Base-by-base conservation (phyloP, 2,797 vertebrate species). In the Taenioides sp. region DNA sequence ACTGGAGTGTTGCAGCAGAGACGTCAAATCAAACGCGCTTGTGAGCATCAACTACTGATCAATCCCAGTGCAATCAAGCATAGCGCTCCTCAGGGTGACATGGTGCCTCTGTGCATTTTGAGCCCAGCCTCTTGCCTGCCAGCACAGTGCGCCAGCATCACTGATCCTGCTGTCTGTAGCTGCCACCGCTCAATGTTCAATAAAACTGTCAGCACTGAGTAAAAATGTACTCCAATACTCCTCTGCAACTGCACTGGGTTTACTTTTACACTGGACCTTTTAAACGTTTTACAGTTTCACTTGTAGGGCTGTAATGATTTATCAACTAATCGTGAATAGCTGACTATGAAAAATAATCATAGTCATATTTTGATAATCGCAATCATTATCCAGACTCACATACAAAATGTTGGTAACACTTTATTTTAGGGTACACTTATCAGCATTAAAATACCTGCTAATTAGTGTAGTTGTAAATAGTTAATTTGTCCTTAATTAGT, bases 21-120 rank as follows among this genome's bases (percentile, higher is more conserved):
- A 89, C 72, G 85, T 87, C 88, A 89, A 91, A 92, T 91, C 88
- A 90, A 90, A 90, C 65, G 80, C 86, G 84, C 85, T 86, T 86
- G 79, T 89, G 87, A 90, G 87, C 87, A 87, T 87, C 84, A 82
- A 83, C 85, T 84, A 71, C 80, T 87, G 89, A 90, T 91, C 87
- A 88, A 87, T 90, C 85, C 82, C 79, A 52, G 73, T 20, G 84
- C 87, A 90, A 90, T 90, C 89, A 91, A 87, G 86, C 88, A 59
- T 79, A 78, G 78, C 88, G 83, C 87, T 75, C 88, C 79, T 89
- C 88, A 87, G 87, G 89, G 88, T 89, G 87, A 89, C 87, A 89
- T 87, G 88, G 86, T 81, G 84, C 75, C 82, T 83, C 80, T 68
- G 81, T 78, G 76, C 76, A 76, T 72, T 86, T 75, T 82, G 73